Evolutionary conservation across 2,888 invertebrate species (phyloP), one percentile per base, ranked within the genome.

Genomic region (Spilarctia lutea): DNA sequence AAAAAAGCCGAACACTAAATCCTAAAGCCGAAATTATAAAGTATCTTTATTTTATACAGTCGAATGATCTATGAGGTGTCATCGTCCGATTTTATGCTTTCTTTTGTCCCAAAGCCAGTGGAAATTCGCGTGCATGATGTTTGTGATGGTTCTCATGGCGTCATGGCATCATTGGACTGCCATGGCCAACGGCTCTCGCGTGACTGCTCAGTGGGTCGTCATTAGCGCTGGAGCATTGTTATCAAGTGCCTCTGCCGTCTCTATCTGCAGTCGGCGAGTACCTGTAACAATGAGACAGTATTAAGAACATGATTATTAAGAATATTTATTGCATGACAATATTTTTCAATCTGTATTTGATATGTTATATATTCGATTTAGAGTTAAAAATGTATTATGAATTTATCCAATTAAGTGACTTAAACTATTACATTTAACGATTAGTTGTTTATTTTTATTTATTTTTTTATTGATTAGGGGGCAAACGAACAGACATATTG

Each of bases 61-160:
- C 89, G 89, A 87, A 83, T 77, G 89, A 89, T 76, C 86, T 87
- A 79, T 88, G 79, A 76, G 85, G 86, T 75, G 94, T 94, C 95
- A 95, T 94, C 94, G 94, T 86, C 91, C 77, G 81, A 80, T 65
- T 72, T 80, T 81, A 10, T 85, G 81, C 94, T 94, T 94, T 89
- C 94, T 91, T 81, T 95, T 89, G 87, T 95, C 94, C 93, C 94
- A 94, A 87, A 94, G 93, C 63, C 93, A 90, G 76, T 94, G 92
- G 81, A 91, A 91, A 87, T 91, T 92, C 56, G 92, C 91, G 85
- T 93, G 93, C 95, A 95, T 95, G 88, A 90, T 84, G 75, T 73
- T 74, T 63, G 73, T 70, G 73, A 39, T 76, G 80, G 75, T 75
- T 75, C 71, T 83, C 81, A 81, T 90, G 83, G 85, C 89, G 89